phyloP scores from a whole-genome alignment of 1,140 invertebrate species.

The Harpegnathos saltator region DNA sequence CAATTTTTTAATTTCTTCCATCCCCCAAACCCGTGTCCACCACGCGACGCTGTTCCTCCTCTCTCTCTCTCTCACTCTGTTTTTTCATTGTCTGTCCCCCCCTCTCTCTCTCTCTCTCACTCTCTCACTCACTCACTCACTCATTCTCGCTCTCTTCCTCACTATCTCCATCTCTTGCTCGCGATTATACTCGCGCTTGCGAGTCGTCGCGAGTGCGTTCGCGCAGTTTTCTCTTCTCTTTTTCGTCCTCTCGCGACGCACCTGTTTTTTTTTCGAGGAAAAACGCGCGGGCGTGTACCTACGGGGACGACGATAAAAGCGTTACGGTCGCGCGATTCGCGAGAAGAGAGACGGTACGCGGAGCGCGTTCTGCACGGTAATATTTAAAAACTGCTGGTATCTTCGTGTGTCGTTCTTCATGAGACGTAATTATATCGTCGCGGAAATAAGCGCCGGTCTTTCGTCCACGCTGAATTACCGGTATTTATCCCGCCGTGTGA shows the following conservation, averaged over 20 bases:
- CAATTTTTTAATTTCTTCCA: slow-evolving; percentile 58
- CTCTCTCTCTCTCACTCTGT: neutral
- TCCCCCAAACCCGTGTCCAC: neutral
- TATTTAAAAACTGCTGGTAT: slow-evolving; percentile 43
- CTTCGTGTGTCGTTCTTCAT: neutral
- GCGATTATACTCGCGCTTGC: neutral
- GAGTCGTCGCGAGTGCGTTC: slow-evolving; percentile 16
- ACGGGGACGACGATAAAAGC: slow-evolving; percentile 36
- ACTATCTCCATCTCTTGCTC: too few species aligned
- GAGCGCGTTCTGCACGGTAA: neutral
- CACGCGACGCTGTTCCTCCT: neutral
- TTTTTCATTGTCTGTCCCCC: neutral
- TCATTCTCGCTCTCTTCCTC: neutral
- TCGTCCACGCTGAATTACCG: neutral
- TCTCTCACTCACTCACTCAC: neutral
- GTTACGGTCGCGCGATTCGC: slow-evolving; percentile 34
- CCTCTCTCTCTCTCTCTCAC: too few species aligned
- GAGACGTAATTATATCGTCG: neutral
- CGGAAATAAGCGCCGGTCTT: neutral
- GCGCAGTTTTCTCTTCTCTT: slow-evolving; percentile 39
- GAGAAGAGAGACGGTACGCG: neutral
- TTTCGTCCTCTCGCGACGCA: neutral
- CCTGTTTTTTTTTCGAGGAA: slow-evolving; percentile 1
- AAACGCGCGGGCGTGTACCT: neutral
- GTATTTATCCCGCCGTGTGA: neutral